These are phyloP conservation scores for Sminthurides aquaticus DNA, from an alignment of 2,888 invertebrate species.

Conservation along the genomic window DNA sequence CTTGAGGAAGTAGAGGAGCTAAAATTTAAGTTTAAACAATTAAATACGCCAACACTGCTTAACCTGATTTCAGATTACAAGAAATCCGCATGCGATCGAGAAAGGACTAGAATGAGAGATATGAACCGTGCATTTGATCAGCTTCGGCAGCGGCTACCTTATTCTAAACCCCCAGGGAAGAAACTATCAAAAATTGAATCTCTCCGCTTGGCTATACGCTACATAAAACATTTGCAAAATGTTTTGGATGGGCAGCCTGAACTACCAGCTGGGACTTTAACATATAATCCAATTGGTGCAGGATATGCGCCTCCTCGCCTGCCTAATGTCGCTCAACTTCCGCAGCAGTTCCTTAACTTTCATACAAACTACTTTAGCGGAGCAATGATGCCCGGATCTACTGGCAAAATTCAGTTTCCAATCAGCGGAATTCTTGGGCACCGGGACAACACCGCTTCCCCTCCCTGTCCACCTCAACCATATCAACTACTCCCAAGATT, in stretches of 20 bases:
- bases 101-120: constrained; percentile 73
- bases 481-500: constrained; percentile 1
- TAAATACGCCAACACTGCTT: background rate
- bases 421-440: background rate
- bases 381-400: background rate
- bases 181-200: constrained; percentile 80
- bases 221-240: constrained; percentile 62
- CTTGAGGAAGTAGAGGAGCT: background rate
- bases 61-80: constrained; percentile 59
- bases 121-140: constrained; percentile 77
- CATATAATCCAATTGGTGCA: background rate
- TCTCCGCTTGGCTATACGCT: constrained; percentile 67
- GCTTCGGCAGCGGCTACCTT: constrained; percentile 65
- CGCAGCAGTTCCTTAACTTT: background rate
- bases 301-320: background rate
- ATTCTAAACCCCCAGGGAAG: constrained; percentile 72
- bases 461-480: background rate
- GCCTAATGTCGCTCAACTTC: background rate
- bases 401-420: background rate
- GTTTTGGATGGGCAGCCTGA: background rate
- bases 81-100: constrained; percentile 74
- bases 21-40: background rate
- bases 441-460: background rate
- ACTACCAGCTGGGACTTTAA: background rate
- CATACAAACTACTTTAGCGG: background rate